Base-by-base conservation (phyloP, 2,113 vertebrate genomes). In the Gambusia holbrooki region DNA sequence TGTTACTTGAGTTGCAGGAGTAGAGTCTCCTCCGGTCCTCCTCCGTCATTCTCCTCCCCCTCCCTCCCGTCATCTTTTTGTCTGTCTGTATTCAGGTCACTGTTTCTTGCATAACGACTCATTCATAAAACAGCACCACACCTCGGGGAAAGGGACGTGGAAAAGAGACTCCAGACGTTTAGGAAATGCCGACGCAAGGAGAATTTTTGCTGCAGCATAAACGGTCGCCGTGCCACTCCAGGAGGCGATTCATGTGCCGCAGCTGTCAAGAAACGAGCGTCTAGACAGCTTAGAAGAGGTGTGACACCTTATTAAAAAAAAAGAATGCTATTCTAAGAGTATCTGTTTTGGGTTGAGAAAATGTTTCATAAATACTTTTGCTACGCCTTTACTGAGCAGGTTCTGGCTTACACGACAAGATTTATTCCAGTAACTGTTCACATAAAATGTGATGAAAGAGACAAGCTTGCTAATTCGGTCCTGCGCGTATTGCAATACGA, bases 81-180 rank as follows among this genome's bases (percentile, higher is more conserved):
- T 27, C 71, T 77, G 68, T 89, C 77, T 86, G 81, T 74, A 90
- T 90, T 87, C 87, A 86, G 83, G 87, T 78, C 88, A 84, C 72
- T 72, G 80, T 83, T 81, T 72, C 79, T 92, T 92, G 69, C 89
- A 83, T 90, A 92, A 92, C 77, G 82, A 74, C 89, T 93, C 84
- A 93, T 92, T 91, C 89, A 93, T 93, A 90, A 92, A 91, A 83
- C 90, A 93, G 79, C 88, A 88, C 82, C 87, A 76, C 76, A 73
- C 82, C 84, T 88, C 82, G 11, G 77, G 82, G 80, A 66, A 66
- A 66, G 78, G 85, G 82, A 88, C 62, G 79, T 73, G 77, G 72
- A 27, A 72, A 74, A 80, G 80, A 60, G 80, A 60, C 69, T 73
- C 11, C 15, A 66, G 75, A 69, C 54, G 15, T 71, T 75, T 33